phyloP scores from a whole-genome alignment of 2,888 invertebrate species.

The Dicyrtomina minuta region DNA sequence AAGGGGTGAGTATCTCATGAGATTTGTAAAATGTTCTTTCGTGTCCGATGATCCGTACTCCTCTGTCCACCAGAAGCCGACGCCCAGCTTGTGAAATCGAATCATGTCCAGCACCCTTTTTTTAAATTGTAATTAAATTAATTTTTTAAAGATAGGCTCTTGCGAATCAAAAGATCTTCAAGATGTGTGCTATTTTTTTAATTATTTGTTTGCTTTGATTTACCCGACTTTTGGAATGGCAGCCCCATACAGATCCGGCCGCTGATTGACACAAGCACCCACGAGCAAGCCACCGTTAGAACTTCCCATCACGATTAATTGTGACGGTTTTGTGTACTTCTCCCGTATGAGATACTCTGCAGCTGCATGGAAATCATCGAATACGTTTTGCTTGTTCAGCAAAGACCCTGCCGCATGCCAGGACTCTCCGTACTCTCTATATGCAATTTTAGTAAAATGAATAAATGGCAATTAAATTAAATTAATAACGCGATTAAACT shows the following conservation, averaged over 20 bases:
- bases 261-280: slow-evolving; percentile 15
- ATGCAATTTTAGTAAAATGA: not conserved
- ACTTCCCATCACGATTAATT: slow-evolving; percentile 7
- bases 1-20: slow-evolving; percentile 19
- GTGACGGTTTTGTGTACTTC: slow-evolving; percentile 18
- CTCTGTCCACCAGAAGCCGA: slow-evolving; percentile 22
- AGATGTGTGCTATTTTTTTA: not conserved
- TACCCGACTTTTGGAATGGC: slow-evolving; percentile 27
- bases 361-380: slow-evolving; percentile 19
- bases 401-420: slow-evolving; percentile 19
- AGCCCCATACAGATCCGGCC: slow-evolving; percentile 19
- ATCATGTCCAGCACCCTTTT: slow-evolving; percentile 27
- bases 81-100: slow-evolving; percentile 22
- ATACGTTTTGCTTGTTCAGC: slow-evolving; percentile 14
- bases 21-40: slow-evolving; percentile 16
- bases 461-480: not conserved
- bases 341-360: slow-evolving; percentile 17
- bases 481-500: not conserved
- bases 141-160: too few relatives aligned
- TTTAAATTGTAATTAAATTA: not conserved
- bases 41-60: slow-evolving; percentile 6
- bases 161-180: too few relatives aligned
- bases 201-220: not conserved
- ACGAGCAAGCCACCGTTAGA: slow-evolving; percentile 7
- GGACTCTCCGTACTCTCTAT: slow-evolving; percentile 16